These are phyloP conservation scores for Rhopalosiphum padi DNA, from an alignment of 1,140 invertebrate genomes.

Conservation along the genomic window DNA sequence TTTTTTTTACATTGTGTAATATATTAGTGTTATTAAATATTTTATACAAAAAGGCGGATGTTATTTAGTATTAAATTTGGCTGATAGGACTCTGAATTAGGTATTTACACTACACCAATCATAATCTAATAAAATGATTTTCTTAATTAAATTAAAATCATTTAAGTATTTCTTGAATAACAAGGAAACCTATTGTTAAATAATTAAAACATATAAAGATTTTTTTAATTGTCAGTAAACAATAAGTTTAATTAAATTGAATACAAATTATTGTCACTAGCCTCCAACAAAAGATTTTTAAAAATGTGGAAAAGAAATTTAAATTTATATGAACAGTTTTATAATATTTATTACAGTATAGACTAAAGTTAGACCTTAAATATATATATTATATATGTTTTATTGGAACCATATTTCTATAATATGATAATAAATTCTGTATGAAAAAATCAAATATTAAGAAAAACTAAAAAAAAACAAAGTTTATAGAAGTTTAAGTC, in stretches of 20 bases:
- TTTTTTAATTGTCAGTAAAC: background rate
- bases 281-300: background rate
- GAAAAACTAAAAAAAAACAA: no score
- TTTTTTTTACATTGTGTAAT: no score
- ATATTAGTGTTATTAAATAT: background rate
- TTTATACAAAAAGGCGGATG: background rate
- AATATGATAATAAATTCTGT: background rate
- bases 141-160: slow-evolving; percentile 1
- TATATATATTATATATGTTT: background rate
- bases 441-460: background rate
- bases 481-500: no score
- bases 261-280: background rate
- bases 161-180: background rate
- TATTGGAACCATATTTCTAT: no score
- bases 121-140: background rate
- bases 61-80: background rate
- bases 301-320: background rate
- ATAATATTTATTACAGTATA: background rate
- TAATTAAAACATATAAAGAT: background rate
- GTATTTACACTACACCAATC: background rate
- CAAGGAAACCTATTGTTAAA: background rate
- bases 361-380: background rate
- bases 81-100: background rate
- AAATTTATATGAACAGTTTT: background rate
- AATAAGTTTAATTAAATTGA: background rate